Conservation (phyloP, 2,888 invertebrate species). For the Creontiades dilutus region DNA sequence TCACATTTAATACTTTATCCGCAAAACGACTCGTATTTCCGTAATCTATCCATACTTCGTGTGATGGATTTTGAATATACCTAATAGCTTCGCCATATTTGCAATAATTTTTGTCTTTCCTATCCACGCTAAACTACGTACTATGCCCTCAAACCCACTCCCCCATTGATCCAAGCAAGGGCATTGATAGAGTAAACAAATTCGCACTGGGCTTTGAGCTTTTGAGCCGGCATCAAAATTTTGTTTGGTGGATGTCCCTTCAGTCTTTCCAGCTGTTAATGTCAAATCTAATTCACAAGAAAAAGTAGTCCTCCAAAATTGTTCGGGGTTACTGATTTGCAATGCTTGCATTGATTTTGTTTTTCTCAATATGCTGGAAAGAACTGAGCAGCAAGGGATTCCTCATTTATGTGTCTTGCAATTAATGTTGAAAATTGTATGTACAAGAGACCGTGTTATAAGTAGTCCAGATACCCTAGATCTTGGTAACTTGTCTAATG, state of each 20-base stretch:
- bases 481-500: not conserved
- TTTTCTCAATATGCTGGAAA: constrained; percentile 71
- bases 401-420: constrained; percentile 48
- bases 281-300: not conserved
- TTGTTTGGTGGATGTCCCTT: constrained; percentile 63
- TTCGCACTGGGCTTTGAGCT: constrained; percentile 62
- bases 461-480: not conserved
- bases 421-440: constrained; percentile 67
- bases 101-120: no score
- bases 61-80: no score
- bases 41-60: not conserved
- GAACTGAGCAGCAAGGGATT: constrained; percentile 71
- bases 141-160: constrained; percentile 40
- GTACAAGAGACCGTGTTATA: constrained; percentile 70
- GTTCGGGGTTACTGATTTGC: not conserved
- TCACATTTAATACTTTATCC: no score
- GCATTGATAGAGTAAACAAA: constrained; percentile 75
- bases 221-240: constrained; percentile 61
- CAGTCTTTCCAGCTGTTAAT: constrained; percentile 73
- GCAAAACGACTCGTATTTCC: constrained; percentile 18
- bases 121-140: not conserved
- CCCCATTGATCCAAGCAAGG: constrained; percentile 51
- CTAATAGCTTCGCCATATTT: no score
- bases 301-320: not conserved
- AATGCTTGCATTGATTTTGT: not conserved